Evolutionary conservation across 2,888 invertebrate species (phyloP).

Genomic region (Melitaea athalia): DNA sequence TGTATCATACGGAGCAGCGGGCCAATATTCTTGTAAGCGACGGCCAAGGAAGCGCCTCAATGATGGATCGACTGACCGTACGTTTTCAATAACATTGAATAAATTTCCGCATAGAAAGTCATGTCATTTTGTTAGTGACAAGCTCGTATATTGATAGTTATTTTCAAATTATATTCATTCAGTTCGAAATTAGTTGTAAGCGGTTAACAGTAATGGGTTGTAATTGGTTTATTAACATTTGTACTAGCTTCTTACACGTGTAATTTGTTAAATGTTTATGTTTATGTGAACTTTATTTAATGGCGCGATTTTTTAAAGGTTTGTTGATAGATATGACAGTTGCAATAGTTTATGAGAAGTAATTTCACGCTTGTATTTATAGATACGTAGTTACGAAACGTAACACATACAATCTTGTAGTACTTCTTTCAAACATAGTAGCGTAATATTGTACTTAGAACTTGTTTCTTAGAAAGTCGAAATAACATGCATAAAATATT

Average conservation of each 20-base stretch:
- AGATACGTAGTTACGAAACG: no score
- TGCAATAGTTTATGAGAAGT: background rate
- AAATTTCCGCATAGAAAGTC: constrained; percentile 52
- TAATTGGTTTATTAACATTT: constrained; percentile 31
- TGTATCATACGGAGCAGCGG: constrained; percentile 37
- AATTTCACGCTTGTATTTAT: no score
- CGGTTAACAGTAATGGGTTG: constrained; percentile 21
- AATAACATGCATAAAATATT: no score
- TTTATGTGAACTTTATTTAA: background rate
- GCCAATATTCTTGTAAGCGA: constrained; percentile 43
- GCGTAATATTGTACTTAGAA: no score
- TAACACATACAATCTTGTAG: no score
- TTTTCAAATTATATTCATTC: constrained; percentile 37
- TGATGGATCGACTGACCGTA: constrained; percentile 43
- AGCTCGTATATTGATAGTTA: constrained; percentile 40
- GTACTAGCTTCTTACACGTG: constrained; percentile 14
- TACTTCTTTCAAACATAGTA: no score
- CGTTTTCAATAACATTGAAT: constrained; percentile 44
- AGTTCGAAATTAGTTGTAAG: constrained; percentile 38
- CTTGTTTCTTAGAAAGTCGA: no score
- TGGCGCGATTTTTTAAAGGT: background rate
- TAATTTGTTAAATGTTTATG: background rate
- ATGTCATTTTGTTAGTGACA: constrained; percentile 42
- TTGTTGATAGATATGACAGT: background rate
- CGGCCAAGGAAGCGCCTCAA: constrained; percentile 37